Evolutionary conservation across 1,140 invertebrate species (phyloP).

Genomic region (Hermetia illucens): DNA sequence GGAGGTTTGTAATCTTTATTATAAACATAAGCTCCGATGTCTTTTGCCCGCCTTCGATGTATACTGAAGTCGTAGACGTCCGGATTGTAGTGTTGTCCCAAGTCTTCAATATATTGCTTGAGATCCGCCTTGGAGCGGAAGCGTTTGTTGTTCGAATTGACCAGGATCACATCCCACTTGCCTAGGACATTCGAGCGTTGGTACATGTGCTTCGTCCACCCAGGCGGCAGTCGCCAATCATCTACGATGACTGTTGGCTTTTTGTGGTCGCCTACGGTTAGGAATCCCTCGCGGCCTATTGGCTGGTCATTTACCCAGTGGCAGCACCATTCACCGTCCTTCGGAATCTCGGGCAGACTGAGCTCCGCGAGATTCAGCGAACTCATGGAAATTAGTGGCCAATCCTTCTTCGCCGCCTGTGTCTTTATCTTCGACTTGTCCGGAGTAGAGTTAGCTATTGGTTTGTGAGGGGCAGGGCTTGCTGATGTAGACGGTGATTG

Average conservation of each 20-base stretch:
- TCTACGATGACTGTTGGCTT: conserved; percentile 50
- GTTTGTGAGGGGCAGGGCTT: conserved; percentile 3
- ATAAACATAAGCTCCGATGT: conserved; percentile 35
- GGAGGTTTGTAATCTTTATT: conserved; percentile 26
- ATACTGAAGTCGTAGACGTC: conserved; percentile 46
- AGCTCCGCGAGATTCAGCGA: conserved; percentile 23
- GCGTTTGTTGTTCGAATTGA: conserved; percentile 44
- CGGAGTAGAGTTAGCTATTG: conserved; percentile 8
- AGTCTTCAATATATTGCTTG: conserved; percentile 37
- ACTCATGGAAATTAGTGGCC: conserved; percentile 24
- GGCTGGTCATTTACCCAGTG: conserved; percentile 48
- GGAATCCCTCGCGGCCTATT: conserved; percentile 36
- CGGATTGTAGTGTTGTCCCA: conserved; percentile 32
- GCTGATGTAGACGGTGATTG: conserved; percentile 9
- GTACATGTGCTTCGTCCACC: conserved; percentile 63
- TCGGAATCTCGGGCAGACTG: conserved; percentile 21
- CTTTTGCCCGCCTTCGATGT: conserved; percentile 36
- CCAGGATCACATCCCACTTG: conserved; percentile 66
- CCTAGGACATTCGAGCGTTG: conserved; percentile 51
- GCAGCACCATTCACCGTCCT: conserved; percentile 39
- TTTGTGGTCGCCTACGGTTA: conserved; percentile 30
- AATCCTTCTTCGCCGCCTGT: conserved; percentile 19
- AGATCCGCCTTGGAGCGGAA: conserved; percentile 47
- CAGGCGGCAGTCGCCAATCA: conserved; percentile 52
- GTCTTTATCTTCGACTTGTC: conserved; percentile 16